phyloP scores from a whole-genome alignment of 1,140 invertebrate species.

The Drosophila melanogaster region DNA sequence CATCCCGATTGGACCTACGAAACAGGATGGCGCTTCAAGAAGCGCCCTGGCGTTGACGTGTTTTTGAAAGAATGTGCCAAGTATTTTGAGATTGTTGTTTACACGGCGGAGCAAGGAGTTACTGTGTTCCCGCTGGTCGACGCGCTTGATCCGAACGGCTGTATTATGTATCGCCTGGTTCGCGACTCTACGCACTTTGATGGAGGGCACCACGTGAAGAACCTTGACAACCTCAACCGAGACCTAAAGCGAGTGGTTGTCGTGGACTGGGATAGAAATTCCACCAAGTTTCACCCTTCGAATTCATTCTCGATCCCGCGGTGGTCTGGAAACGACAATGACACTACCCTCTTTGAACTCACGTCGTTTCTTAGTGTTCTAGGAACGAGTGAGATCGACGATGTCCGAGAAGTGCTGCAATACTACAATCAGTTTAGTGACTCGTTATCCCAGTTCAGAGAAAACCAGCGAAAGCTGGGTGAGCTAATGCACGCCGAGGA shows the following conservation, averaged over 20 bases:
- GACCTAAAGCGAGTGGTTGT: constrained; percentile 98
- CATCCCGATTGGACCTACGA: constrained; percentile 98
- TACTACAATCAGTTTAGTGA: constrained; percentile 98
- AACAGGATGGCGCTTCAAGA: constrained; percentile 95
- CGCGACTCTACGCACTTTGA: constrained; percentile 98
- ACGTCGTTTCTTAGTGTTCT: constrained; percentile 96
- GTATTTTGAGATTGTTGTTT: constrained; percentile 98
- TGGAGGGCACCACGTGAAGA: constrained; percentile 98
- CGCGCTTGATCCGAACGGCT: constrained; percentile 94
- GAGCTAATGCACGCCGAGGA: constrained; percentile 87
- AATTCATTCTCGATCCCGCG: constrained; percentile 95
- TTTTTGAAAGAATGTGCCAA: constrained; percentile 96
- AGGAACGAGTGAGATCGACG: constrained; percentile 93
- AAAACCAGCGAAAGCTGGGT: constrained; percentile 92
- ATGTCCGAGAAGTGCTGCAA: constrained; percentile 96
- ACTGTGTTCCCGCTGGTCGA: constrained; percentile 97
- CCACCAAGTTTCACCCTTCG: constrained; percentile 93
- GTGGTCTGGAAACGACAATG: constrained; percentile 97
- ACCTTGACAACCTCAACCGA: constrained; percentile 96
- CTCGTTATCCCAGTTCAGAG: constrained; percentile 95
- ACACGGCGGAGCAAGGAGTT: constrained; percentile 95
- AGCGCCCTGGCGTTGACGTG: constrained; percentile 97
- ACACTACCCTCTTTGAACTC: constrained; percentile 94
- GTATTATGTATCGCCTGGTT: constrained; percentile 96
- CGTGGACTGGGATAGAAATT: constrained; percentile 96